These are phyloP conservation scores for Champsocephalus esox DNA, from an alignment of 2,797 vertebrate genomes.

Conservation along the genomic window DNA sequence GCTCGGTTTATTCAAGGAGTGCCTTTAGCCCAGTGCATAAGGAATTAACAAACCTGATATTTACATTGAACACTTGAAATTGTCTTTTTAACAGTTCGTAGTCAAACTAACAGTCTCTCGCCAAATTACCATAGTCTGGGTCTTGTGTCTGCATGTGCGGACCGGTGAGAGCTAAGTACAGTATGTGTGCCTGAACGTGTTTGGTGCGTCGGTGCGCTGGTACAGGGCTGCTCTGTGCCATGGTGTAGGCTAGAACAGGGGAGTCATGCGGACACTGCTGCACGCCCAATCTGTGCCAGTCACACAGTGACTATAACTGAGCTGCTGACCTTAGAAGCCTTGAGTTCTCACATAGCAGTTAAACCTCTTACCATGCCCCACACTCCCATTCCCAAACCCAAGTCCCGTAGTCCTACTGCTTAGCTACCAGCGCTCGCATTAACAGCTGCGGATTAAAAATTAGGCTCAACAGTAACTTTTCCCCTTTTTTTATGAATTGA, in stretches of 20 bases:
- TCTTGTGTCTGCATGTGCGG: conserved; percentile 68
- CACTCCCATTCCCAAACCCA: conserved; percentile 75
- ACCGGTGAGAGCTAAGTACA: conserved; percentile 55
- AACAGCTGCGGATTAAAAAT: conserved; percentile 65
- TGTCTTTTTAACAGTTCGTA: conserved; percentile 28
- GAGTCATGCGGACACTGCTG: conserved; percentile 84
- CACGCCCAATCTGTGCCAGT: conserved; percentile 86
- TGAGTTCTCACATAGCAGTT: conserved; percentile 83
- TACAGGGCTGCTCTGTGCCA: conserved; percentile 83
- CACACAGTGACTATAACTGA: conserved; percentile 85
- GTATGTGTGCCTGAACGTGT: conserved; percentile 73
- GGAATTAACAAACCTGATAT: conserved; percentile 35
- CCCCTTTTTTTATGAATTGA: conserved; percentile 23
- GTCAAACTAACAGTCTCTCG: conserved; percentile 41
- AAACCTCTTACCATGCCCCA: conserved; percentile 86
- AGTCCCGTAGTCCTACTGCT: conserved; percentile 49
- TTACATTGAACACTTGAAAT: conserved; percentile 39
- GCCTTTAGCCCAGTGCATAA: conserved; percentile 24
- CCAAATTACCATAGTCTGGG: conserved; percentile 57
- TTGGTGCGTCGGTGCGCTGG: conserved; percentile 75
- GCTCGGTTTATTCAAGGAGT: conserved; percentile 48
- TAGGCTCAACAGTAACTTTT: conserved; percentile 39
- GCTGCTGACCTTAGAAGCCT: conserved; percentile 83
- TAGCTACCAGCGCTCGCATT: conserved; percentile 50
- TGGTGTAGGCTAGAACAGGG: conserved; percentile 82